Evolutionary conservation across 2,797 vertebrate genomes (phyloP).

Genomic region (Odontamblyopus rebecca): DNA sequence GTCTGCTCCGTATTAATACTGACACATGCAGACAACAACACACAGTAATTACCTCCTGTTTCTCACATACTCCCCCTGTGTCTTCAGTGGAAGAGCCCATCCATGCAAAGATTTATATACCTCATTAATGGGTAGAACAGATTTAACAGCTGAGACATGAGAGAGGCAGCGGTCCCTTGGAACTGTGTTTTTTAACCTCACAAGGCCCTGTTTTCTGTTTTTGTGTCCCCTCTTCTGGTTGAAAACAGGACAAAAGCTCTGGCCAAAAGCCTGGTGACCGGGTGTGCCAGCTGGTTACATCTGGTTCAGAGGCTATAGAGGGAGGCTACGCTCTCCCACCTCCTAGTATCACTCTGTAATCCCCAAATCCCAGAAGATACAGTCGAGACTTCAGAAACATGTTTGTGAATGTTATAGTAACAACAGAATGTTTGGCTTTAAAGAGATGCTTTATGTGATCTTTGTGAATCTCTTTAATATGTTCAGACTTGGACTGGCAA

Average conservation of each 20-base stretch:
- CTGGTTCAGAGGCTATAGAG: slow-evolving; percentile 64
- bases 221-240: slow-evolving; percentile 50
- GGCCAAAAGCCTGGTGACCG: slow-evolving; percentile 54
- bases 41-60: background rate
- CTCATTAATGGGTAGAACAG: slow-evolving; percentile 11
- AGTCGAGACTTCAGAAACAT: background rate
- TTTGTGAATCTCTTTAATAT: too few species aligned
- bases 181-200: slow-evolving; percentile 41
- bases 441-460: too few species aligned
- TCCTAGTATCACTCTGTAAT: slow-evolving; percentile 28
- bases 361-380: too few species aligned
- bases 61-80: slow-evolving; percentile 6
- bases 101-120: slow-evolving; percentile 9
- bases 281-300: slow-evolving; percentile 68
- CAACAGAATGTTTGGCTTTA: too few species aligned
- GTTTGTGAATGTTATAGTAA: too few species aligned
- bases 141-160: slow-evolving; percentile 18
- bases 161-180: slow-evolving; percentile 18
- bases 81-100: slow-evolving; percentile 8
- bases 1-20: slow-evolving; percentile 24
- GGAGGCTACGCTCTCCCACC: slow-evolving; percentile 57
- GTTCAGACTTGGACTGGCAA: too few species aligned
- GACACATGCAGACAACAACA: slow-evolving; percentile 13
- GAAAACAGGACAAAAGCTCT: slow-evolving; percentile 70
- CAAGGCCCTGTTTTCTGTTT: slow-evolving; percentile 35